Base-by-base conservation (phyloP, 64 coral and sea anemone species). In the Montipora capricornis region DNA sequence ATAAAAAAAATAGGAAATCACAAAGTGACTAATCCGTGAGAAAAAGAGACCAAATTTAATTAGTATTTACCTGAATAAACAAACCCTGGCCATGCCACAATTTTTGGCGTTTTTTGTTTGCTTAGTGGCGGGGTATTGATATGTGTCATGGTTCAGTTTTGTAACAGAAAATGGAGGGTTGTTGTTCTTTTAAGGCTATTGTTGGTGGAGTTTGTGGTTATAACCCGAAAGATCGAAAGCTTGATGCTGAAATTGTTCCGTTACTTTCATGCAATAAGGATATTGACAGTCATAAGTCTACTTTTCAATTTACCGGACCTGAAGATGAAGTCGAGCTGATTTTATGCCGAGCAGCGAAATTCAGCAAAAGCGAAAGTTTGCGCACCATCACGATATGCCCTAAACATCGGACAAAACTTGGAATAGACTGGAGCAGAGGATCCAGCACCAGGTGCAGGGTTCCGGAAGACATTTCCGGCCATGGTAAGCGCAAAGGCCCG, bases 171-270 rank as follows among this genome's bases (percentile, higher is more conserved):
- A 92, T 92, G 81, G 90, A 92, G 24, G 53, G 49, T 64, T 68
- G 71, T 68, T 92, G 81, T 84, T 92, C 81, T 24, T 92, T 77
- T 77, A 92, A 92, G 14, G 15, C 22, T 66, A 5, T 90, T 64
- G 75, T 89, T 48, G 58, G 87, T 67, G 71, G 90, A 10, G 69
- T 49, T 71, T 92, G 90, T 46, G 90, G 90, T 84, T 92, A 60
- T 83, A 49, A 92, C 53, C 11, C 70, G 59, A 75, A 76, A 75
- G 90, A 92, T 77, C 69, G 73, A 48, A 92, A 92, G 37, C 90
- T 73, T 74, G 1, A 77, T 2, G 49, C 73, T 4, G 60, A 92
- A 76, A 92, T 92, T 62, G 68, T 92, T 19, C 71, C 90, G 14
- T 47, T 83, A 52, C 12, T 91, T 51, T 87, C 91, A 6, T 93